phyloP scores from a whole-genome alignment of 2,888 invertebrate species.

The Drosophila siamana region DNA sequence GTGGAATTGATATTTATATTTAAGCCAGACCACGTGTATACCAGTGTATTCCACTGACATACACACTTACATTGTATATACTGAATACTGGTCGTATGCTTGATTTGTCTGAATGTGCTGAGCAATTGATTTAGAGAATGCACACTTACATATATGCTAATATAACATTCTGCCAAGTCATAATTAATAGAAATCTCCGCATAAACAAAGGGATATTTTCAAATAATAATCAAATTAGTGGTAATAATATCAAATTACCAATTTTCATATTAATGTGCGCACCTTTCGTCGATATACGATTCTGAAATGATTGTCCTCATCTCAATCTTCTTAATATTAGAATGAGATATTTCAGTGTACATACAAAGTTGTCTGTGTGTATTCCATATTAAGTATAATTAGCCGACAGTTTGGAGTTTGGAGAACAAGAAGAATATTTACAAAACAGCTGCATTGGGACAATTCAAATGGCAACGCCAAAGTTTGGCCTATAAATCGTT shows the following conservation, averaged over 20 bases:
- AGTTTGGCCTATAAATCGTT: constrained; percentile 79
- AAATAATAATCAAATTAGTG: too few species aligned
- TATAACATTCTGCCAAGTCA: too few species aligned
- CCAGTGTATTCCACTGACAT: too few species aligned
- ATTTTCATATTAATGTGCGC: too few species aligned
- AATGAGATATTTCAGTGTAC: too few species aligned
- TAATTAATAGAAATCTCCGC: too few species aligned
- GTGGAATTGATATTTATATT: constrained; percentile 79
- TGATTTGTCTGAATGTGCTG: constrained; percentile 53
- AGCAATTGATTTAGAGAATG: constrained; percentile 28
- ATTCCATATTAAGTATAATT: constrained; percentile 67
- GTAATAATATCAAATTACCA: too few species aligned
- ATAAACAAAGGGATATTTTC: too few species aligned
- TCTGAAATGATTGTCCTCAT: too few species aligned
- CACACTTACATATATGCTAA: too few species aligned
- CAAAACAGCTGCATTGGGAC: constrained; percentile 48
- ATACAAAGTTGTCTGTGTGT: constrained; percentile 55
- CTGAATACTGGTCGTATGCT: constrained; percentile 63
- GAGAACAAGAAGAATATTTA: constrained; percentile 7
- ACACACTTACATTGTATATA: constrained; percentile 18
- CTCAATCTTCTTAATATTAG: too few species aligned
- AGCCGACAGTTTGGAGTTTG: constrained; percentile 43
- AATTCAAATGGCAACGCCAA: constrained; percentile 66
- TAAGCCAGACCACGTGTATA: constrained; percentile 55
- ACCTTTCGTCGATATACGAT: too few species aligned